phyloP scores from a whole-genome alignment of 1,140 invertebrate genomes.

The Copidosoma floridanum region DNA sequence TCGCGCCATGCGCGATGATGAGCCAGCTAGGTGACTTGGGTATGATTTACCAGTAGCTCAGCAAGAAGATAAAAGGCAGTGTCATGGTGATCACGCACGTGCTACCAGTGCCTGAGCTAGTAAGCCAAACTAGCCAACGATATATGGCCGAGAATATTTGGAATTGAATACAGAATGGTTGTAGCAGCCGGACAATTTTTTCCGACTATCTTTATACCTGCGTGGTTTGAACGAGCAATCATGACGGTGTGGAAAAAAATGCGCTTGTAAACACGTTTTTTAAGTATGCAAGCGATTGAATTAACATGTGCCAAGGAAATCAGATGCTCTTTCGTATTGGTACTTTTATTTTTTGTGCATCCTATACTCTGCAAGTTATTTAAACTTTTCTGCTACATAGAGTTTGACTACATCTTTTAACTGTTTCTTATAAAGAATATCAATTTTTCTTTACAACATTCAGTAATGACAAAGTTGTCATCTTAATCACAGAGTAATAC shows the following conservation, averaged over 20 bases:
- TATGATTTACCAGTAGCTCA: conserved; percentile 71
- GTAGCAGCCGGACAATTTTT: conserved; percentile 62
- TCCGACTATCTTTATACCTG: conserved; percentile 51
- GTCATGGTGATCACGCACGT: conserved; percentile 73
- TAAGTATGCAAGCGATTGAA: too few species aligned
- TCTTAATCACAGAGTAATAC: too few species aligned
- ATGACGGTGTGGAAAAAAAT: background rate
- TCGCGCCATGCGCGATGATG: conserved; percentile 67
- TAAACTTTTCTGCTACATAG: too few species aligned
- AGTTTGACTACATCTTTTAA: too few species aligned
- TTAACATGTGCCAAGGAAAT: too few species aligned
- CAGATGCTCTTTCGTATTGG: too few species aligned
- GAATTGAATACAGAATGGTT: conserved; percentile 62
- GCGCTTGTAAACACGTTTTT: too few species aligned
- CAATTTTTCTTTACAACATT: too few species aligned
- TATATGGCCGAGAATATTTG: conserved; percentile 61
- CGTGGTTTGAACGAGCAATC: background rate
- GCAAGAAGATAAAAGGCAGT: conserved; percentile 65
- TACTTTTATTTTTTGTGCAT: too few species aligned
- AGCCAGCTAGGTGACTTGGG: conserved; percentile 86
- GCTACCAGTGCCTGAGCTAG: conserved; percentile 68
- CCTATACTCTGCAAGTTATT: too few species aligned
- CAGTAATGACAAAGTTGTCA: too few species aligned
- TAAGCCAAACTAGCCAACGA: conserved; percentile 59
- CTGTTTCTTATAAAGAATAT: too few species aligned